These are phyloP conservation scores for Kobus ellipsiprymnus DNA, from an alignment of 2,113 vertebrate species.

Conservation along the genomic window DNA sequence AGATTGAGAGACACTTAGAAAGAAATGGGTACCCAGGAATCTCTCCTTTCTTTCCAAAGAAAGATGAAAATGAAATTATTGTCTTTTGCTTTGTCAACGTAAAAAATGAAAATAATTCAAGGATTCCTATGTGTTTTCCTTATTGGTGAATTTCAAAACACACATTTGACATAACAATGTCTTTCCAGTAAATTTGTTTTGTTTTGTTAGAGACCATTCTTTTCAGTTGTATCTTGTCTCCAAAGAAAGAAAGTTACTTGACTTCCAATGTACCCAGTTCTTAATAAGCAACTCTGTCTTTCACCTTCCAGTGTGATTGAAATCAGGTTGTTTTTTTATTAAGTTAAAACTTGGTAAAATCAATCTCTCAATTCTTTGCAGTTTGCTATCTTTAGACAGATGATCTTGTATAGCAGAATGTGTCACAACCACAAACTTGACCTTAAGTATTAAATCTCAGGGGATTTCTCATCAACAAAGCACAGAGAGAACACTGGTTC, in stretches of 20 bases:
- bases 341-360: constrained; percentile 62
- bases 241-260: constrained; percentile 23
- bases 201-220: background rate
- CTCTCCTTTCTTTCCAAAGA: background rate
- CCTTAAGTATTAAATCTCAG: constrained; percentile 39
- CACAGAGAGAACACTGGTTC: background rate
- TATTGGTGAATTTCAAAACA: background rate
- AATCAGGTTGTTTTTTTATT: constrained; percentile 57
- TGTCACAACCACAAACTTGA: constrained; percentile 27
- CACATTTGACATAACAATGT: background rate
- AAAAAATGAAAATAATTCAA: background rate
- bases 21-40: background rate
- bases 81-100: background rate
- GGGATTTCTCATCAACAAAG: constrained; percentile 20
- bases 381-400: constrained; percentile 65
- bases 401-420: constrained; percentile 34
- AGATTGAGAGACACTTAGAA: background rate
- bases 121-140: background rate
- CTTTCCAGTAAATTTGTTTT: background rate
- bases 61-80: background rate
- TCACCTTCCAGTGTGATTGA: constrained; percentile 41
- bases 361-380: constrained; percentile 63
- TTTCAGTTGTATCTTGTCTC: constrained; percentile 51
- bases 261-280: constrained; percentile 1
- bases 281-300: constrained; percentile 39